phyloP scores from a whole-genome alignment of 2,888 invertebrate genomes.

The Rotaria socialis region DNA sequence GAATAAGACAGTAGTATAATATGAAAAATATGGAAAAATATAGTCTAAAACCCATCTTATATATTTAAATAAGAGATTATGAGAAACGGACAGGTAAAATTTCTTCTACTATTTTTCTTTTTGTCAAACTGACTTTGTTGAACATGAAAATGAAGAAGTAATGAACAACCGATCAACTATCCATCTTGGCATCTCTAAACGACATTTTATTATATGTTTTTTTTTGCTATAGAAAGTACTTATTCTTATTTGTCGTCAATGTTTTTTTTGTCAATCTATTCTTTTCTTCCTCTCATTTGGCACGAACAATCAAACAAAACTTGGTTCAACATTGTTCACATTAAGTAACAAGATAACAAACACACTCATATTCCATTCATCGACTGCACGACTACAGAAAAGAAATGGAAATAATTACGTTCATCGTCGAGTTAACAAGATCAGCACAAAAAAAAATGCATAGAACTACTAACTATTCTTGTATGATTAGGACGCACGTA shows the following conservation, averaged over 20 bases:
- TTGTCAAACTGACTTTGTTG: neutral
- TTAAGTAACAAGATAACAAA: neutral
- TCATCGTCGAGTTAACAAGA: neutral
- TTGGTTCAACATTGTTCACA: neutral
- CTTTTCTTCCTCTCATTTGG: neutral
- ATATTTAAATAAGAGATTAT: neutral
- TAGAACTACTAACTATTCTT: neutral
- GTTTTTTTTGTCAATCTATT: neutral
- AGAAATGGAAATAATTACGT: neutral
- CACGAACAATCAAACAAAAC: neutral
- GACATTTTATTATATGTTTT: neutral
- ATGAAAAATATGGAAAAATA: neutral
- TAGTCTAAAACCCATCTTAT: neutral
- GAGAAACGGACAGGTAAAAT: neutral
- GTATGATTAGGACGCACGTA: too few relatives aligned
- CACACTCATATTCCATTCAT: slow-evolving; percentile 8
- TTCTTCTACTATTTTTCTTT: neutral
- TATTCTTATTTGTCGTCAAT: neutral
- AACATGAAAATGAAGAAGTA: neutral
- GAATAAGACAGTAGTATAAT: neutral
- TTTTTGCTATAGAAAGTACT: neutral
- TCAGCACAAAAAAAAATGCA: neutral
- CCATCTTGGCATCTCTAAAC: neutral
- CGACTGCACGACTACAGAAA: neutral
- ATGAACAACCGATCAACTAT: neutral